A percentile compares a stretch with the other conserved stretches of the same genome.
These are phyloP conservation scores for Ceuthmochares aereus DNA, from an alignment of 2,113 vertebrate genomes.

Conservation along the genomic window DNA sequence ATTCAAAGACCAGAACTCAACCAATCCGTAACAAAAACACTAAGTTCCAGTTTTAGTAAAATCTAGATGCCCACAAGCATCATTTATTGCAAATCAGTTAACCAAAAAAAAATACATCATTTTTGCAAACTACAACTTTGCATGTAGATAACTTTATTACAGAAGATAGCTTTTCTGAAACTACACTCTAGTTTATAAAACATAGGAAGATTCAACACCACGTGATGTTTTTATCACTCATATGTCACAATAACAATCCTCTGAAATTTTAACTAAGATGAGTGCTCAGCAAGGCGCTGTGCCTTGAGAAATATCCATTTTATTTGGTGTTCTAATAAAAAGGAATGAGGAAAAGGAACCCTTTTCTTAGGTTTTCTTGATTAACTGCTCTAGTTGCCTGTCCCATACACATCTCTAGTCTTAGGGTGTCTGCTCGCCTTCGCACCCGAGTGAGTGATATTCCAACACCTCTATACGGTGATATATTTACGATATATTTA, in stretches of 20 bases:
- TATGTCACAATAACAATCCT: constrained; percentile 35
- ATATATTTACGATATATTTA: constrained; percentile 75
- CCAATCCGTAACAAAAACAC: not conserved
- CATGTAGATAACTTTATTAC: constrained; percentile 79
- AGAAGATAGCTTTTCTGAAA: constrained; percentile 78
- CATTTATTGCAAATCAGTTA: constrained; percentile 91
- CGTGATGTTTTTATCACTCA: constrained; percentile 67
- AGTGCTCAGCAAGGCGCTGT: constrained; percentile 66
- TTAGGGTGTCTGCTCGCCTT: not conserved
- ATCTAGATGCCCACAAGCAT: constrained; percentile 72
- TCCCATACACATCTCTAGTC: not conserved
- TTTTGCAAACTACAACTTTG: constrained; percentile 84
- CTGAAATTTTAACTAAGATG: constrained; percentile 42
- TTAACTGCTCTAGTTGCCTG: not conserved
- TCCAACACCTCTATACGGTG: constrained; percentile 72
- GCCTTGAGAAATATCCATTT: constrained; percentile 70
- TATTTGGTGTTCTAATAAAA: constrained; percentile 75
- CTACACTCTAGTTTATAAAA: constrained; percentile 86
- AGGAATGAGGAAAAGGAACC: constrained; percentile 62
- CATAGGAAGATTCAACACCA: constrained; percentile 75
- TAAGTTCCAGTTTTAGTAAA: constrained; percentile 63
- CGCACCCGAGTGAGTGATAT: constrained; percentile 55
- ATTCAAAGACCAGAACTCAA: not conserved
- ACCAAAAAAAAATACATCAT: constrained; percentile 84
- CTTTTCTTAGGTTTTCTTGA: constrained; percentile 10